These are phyloP conservation scores for Eremobia ochroleuca DNA, from an alignment of 2,888 invertebrate genomes.

Conservation along the genomic window DNA sequence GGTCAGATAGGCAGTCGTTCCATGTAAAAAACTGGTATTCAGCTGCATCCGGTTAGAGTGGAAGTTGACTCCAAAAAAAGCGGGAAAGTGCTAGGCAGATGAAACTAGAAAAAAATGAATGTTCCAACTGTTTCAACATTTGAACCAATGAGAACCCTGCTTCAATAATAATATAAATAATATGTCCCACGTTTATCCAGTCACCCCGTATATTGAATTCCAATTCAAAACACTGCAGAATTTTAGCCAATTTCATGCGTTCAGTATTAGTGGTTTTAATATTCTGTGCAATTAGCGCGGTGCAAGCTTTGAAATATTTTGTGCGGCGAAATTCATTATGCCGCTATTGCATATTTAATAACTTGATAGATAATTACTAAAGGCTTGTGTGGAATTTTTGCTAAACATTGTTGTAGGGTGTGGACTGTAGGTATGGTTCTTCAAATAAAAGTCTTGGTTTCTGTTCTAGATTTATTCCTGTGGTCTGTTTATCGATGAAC, in stretches of 20 bases:
- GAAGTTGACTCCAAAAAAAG: too few species aligned
- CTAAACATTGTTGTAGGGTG: too few species aligned
- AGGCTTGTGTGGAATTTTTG: slow-evolving; percentile 2
- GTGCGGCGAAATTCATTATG: slow-evolving; percentile 25
- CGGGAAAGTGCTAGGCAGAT: too few species aligned
- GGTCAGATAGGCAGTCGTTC: too few species aligned
- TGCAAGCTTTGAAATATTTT: slow-evolving; percentile 38
- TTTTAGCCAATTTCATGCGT: slow-evolving; percentile 24
- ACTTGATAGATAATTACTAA: slow-evolving; percentile 4
- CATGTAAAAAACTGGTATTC: too few species aligned
- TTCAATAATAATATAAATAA: neutral
- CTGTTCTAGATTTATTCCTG: too few species aligned
- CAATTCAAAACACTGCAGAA: slow-evolving; percentile 19
- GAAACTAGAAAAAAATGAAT: neutral
- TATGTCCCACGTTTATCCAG: neutral
- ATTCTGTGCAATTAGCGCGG: slow-evolving; percentile 35
- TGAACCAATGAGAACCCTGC: too few species aligned
- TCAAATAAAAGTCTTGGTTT: too few species aligned
- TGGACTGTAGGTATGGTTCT: too few species aligned
- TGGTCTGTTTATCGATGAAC: too few species aligned
- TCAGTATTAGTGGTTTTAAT: slow-evolving; percentile 46
- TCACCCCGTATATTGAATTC: neutral
- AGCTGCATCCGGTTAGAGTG: too few species aligned
- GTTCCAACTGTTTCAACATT: too few species aligned
- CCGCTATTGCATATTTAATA: slow-evolving; percentile 21